phyloP scores from a whole-genome alignment of 2,113 vertebrate species.

The Protobothrops mucrosquamatus region DNA sequence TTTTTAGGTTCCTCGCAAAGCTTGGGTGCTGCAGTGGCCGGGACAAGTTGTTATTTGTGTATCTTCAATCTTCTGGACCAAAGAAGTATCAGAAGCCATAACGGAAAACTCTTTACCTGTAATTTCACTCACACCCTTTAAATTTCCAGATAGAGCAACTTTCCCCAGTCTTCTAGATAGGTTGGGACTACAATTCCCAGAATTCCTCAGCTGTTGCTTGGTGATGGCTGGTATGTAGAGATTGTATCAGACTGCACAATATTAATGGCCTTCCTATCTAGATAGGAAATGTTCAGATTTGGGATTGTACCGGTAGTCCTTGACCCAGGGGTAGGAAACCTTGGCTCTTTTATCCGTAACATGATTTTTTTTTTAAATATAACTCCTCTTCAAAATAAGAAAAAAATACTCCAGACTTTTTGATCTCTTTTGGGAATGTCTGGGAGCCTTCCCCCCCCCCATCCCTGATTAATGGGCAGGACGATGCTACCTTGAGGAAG shows the following conservation, averaged over 20 bases:
- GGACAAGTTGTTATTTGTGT: constrained; percentile 92
- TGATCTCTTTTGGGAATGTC: too few relatives aligned
- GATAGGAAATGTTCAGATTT: too few relatives aligned
- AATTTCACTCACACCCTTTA: constrained; percentile 27
- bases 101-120: constrained; percentile 73
- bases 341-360: too few relatives aligned
- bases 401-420: too few relatives aligned
- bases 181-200: not conserved
- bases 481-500: not conserved
- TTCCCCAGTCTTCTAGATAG: not conserved
- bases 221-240: not conserved
- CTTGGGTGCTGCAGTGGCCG: constrained; percentile 91
- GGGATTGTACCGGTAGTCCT: not conserved
- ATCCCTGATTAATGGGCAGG: too few relatives aligned
- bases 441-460: too few relatives aligned
- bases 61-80: constrained; percentile 92
- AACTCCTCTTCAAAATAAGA: too few relatives aligned
- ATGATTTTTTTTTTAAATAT: not conserved
- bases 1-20: constrained; percentile 79
- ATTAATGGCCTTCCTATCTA: not conserved
- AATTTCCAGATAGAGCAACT: not conserved
- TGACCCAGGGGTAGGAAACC: not conserved
- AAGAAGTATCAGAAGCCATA: constrained; percentile 86
- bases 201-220: not conserved
- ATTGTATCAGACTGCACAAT: not conserved